These are phyloP conservation scores for Eulemur mongoz DNA, from an alignment of 2,797 vertebrate species.

Conservation along the genomic window DNA sequence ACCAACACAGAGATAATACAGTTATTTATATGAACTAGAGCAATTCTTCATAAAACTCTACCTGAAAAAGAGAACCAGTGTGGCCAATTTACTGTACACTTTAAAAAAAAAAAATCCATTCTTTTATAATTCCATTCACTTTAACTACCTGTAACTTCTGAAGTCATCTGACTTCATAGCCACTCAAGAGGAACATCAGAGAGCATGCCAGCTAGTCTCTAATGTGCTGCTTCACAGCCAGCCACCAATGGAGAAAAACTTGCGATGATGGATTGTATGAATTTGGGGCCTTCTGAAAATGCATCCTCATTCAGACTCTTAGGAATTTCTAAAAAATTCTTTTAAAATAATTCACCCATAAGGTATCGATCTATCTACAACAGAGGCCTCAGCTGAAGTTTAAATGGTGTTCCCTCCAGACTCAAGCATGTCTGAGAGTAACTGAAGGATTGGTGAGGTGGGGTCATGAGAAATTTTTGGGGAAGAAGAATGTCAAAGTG, in stretches of 20 bases:
- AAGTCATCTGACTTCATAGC: background rate
- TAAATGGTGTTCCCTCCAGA: background rate
- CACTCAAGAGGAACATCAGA: background rate
- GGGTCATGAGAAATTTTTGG: background rate
- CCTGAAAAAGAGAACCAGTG: background rate
- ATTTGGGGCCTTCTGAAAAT: background rate
- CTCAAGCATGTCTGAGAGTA: background rate
- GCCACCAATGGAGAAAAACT: background rate
- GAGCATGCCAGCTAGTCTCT: background rate
- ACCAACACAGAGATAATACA: background rate
- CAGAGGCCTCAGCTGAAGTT: background rate
- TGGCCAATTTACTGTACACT: background rate
- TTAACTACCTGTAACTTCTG: background rate
- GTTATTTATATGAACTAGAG: background rate
- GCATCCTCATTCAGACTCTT: background rate
- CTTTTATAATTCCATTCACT: background rate
- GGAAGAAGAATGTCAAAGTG: background rate
- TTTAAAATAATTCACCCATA: background rate
- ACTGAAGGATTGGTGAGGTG: background rate
- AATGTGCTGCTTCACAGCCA: background rate
- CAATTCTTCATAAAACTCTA: background rate
- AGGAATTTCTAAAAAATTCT: background rate
- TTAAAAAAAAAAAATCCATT: background rate
- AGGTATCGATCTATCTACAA: background rate
- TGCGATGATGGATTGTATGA: background rate